Percentiles rank a stretch among this genome's conserved stretches.
Evolutionary conservation across 2,113 vertebrate species (phyloP).

Genomic region (Heterotis niloticus): DNA sequence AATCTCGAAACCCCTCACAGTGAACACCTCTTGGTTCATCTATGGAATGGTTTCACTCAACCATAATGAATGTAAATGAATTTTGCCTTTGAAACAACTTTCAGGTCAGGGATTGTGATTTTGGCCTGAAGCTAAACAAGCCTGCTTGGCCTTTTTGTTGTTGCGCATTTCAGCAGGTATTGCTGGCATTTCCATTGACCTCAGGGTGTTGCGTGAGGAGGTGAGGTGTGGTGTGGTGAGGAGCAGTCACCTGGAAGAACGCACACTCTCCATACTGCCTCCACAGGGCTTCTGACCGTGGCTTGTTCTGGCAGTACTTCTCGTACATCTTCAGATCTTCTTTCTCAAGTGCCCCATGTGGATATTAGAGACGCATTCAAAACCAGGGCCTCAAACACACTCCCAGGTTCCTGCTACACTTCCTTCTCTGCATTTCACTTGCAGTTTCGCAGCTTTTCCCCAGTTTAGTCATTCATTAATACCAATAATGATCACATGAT

Average conservation of each 20-base stretch:
- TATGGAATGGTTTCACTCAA: too few species aligned
- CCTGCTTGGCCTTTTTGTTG: neutral
- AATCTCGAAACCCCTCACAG: too few species aligned
- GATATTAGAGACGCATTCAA: too few species aligned
- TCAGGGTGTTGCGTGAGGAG: neutral
- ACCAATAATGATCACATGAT: too few species aligned
- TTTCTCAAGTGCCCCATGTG: slow-evolving; percentile 66
- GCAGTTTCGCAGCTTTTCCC: too few species aligned
- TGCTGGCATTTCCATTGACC: neutral
- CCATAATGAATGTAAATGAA: neutral
- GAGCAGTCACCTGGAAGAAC: slow-evolving; percentile 78
- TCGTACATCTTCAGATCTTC: slow-evolving; percentile 93
- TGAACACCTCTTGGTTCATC: too few species aligned
- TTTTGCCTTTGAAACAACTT: neutral
- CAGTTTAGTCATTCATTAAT: too few species aligned
- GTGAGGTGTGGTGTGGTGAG: too few species aligned
- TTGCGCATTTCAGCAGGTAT: neutral
- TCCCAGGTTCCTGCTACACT: too few species aligned
- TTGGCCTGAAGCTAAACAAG: neutral
- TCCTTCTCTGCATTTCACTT: too few species aligned
- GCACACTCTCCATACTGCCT: slow-evolving; percentile 86
- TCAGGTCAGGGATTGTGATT: neutral
- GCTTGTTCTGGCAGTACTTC: slow-evolving; percentile 93
- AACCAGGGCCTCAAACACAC: too few species aligned
- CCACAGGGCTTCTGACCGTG: slow-evolving; percentile 85